These are phyloP conservation scores for Pseudorasbora parva DNA, from an alignment of 2,113 vertebrate genomes.

Conservation along the genomic window DNA sequence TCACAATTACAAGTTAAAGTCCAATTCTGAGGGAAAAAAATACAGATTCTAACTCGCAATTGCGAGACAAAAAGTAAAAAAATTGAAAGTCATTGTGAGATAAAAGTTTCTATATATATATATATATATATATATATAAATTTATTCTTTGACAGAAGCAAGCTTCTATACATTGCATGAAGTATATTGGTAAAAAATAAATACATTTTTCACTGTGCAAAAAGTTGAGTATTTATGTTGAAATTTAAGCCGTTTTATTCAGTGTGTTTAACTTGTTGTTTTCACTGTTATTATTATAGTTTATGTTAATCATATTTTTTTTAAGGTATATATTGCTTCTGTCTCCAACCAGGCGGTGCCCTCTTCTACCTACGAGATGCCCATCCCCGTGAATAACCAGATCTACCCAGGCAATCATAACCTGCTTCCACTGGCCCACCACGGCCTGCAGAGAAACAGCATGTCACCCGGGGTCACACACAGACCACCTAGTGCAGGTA, in stretches of 20 bases:
- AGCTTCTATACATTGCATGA: not conserved
- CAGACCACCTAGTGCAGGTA: slow-evolving; percentile 98
- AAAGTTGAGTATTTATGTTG: too few species aligned
- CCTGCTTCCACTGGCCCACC: slow-evolving; percentile 94
- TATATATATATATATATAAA: too few species aligned
- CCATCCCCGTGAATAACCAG: slow-evolving; percentile 97
- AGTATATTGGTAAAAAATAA: not conserved
- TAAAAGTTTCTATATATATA: too few species aligned
- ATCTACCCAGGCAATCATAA: slow-evolving; percentile 97
- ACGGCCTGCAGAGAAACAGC: slow-evolving; percentile 97
- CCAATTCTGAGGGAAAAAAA: too few species aligned
- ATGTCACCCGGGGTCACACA: slow-evolving; percentile 98
- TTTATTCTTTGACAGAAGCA: too few species aligned
- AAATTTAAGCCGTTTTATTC: not conserved
- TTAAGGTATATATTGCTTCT: slow-evolving; percentile 48
- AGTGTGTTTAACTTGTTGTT: not conserved
- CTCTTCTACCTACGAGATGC: slow-evolving; percentile 97
- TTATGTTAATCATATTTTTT: not conserved
- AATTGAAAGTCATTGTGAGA: too few species aligned
- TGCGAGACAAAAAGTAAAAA: too few species aligned
- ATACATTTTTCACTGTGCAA: too few species aligned
- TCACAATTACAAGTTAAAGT: too few species aligned
- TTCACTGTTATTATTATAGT: not conserved
- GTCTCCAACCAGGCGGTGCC: slow-evolving; percentile 85
- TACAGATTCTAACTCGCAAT: too few species aligned